These are phyloP conservation scores for Cylindroiulus punctatus DNA, from an alignment of 2,888 invertebrate species.

Conservation along the genomic window DNA sequence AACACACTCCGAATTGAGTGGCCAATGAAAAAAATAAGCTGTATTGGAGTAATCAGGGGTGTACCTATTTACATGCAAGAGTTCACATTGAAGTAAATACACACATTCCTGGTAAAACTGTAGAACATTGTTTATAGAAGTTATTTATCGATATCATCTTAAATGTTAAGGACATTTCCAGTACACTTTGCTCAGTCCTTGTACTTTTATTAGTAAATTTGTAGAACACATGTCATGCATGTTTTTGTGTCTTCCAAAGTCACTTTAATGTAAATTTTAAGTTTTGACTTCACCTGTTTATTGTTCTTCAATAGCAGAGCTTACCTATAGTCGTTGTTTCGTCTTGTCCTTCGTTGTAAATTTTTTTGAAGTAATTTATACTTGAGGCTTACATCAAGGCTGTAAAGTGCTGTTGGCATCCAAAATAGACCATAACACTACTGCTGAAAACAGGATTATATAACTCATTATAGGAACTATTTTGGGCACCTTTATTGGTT, in stretches of 20 bases:
- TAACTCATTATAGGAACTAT: not conserved
- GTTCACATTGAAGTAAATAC: no score
- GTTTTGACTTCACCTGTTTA: not conserved
- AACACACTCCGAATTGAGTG: no score
- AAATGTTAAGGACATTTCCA: no score
- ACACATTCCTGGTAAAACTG: no score
- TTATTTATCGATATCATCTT: no score
- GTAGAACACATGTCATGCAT: not conserved
- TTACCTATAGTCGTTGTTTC: slow-evolving; percentile 16
- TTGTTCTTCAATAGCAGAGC: not conserved
- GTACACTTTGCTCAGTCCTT: not conserved
- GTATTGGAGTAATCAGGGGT: no score
- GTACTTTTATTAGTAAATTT: not conserved
- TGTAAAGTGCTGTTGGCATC: not conserved
- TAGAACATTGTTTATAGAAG: no score
- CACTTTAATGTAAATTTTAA: not conserved
- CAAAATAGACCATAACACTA: not conserved
- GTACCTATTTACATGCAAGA: no score
- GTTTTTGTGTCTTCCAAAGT: not conserved
- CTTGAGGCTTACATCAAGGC: not conserved
- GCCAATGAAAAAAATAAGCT: no score
- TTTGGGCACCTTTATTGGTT: not conserved
- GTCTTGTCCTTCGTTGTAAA: not conserved
- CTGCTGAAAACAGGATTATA: not conserved
- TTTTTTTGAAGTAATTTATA: not conserved